Evolutionary conservation across 2,113 vertebrate species (phyloP).

Genomic region (Ceyx melanurus): DNA sequence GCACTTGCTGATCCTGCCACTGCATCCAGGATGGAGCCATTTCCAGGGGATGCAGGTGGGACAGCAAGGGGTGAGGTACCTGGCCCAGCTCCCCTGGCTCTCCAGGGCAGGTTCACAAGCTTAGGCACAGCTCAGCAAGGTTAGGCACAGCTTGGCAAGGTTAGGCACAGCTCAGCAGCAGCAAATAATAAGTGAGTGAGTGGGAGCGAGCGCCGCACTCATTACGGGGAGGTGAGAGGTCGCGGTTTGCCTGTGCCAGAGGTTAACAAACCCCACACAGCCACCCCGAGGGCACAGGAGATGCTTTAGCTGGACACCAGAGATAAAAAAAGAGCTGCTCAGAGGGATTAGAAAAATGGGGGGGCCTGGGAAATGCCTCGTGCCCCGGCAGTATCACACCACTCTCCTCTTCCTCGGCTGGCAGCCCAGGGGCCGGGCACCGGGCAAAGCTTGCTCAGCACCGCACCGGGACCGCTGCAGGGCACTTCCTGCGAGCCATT

Average conservation of each 20-base stretch:
- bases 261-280: not conserved
- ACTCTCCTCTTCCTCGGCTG: not conserved
- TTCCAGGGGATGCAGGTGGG: not conserved
- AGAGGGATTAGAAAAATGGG: not conserved
- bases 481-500: slow-evolving; percentile 52
- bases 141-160: not conserved
- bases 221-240: not conserved
- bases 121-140: not conserved
- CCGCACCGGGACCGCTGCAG: not conserved
- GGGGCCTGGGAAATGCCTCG: not conserved
- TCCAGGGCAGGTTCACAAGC: not conserved
- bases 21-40: not conserved
- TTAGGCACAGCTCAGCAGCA: not conserved
- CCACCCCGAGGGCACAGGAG: not conserved
- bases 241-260: not conserved
- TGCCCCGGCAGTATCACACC: not conserved
- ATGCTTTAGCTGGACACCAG: not conserved
- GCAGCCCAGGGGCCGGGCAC: not conserved
- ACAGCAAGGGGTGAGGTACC: not conserved
- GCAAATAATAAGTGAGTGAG: not conserved
- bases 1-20: not conserved
- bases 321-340: not conserved
- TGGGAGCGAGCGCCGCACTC: not conserved
- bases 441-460: not conserved
- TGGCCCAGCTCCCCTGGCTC: not conserved